Percentiles rank a stretch among this genome's conserved stretches.
phyloP scores from a whole-genome alignment of 2,888 invertebrate species.

The Nomada fucata region DNA sequence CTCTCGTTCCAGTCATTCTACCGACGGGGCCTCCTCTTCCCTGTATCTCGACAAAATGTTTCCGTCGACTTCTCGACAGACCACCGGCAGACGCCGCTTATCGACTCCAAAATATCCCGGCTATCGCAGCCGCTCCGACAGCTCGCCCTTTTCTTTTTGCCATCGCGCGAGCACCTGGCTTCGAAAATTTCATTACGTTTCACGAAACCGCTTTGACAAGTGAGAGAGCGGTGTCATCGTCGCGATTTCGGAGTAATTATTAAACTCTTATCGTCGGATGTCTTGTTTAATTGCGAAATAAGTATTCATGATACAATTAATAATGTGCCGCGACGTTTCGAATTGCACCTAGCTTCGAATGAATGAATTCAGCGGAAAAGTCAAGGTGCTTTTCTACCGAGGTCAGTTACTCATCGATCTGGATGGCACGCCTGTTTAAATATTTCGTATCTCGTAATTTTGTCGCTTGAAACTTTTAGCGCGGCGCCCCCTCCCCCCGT shows the following conservation, averaged over 20 bases:
- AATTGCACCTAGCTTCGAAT: conserved; percentile 2
- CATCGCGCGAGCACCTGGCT: background rate
- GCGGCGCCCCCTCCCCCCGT: too few relatives aligned
- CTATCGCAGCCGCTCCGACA: conserved; percentile 8
- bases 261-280: too few relatives aligned
- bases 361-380: conserved; percentile 6
- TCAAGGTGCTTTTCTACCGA: background rate
- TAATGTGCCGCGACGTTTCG: too few relatives aligned
- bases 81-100: conserved; percentile 11
- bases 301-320: too few relatives aligned
- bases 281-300: too few relatives aligned
- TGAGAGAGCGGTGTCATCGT: background rate
- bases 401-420: conserved; percentile 8
- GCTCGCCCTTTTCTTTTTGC: background rate
- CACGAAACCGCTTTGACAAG: background rate
- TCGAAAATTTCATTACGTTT: background rate
- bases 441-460: background rate
- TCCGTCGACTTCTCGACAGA: conserved; percentile 32
- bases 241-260: background rate
- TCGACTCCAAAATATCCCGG: conserved; percentile 19
- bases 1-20: conserved; percentile 11
- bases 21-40: conserved; percentile 18
- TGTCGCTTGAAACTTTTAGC: background rate
- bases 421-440: background rate
- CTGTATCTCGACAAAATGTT: conserved; percentile 38